Percentiles rank a stretch among this genome's conserved stretches.
Evolutionary conservation across 2,888 invertebrate genomes (phyloP).

Genomic region (Bellardia pandia): DNA sequence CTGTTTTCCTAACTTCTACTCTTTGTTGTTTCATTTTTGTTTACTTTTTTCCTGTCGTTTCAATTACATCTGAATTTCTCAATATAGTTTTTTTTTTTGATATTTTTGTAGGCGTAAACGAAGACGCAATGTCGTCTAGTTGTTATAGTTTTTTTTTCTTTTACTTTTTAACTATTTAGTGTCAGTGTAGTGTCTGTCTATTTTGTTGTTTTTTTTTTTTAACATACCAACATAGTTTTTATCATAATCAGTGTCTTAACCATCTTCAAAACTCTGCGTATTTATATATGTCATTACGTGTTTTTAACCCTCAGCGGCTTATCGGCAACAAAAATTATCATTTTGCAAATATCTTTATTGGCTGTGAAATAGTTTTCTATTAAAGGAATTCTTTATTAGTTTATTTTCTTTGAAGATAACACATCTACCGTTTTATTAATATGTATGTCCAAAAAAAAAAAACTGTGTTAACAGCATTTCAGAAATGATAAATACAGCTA

Average conservation of each 20-base stretch:
- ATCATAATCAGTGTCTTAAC: conserved; percentile 11
- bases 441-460: background rate
- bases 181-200: background rate
- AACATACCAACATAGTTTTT: background rate
- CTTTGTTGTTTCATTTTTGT: background rate
- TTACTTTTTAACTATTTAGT: background rate
- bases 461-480: background rate
- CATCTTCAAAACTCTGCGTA: conserved; percentile 7
- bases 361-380: conserved; percentile 7
- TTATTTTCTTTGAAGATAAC: conserved; percentile 22
- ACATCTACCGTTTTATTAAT: conserved; percentile 33
- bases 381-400: conserved; percentile 2
- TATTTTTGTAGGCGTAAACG: conserved; percentile 67
- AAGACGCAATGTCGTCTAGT: conserved; percentile 65
- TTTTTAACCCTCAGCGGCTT: conserved; percentile 15
- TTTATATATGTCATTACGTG: conserved; percentile 28
- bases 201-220: conserved; percentile 8
- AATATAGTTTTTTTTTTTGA: conserved; percentile 6
- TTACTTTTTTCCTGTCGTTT: conserved; percentile 46
- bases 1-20: conserved; percentile 27
- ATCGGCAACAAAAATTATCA: conserved; percentile 11
- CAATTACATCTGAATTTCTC: conserved; percentile 41
- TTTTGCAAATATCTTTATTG: conserved; percentile 49
- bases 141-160: conserved; percentile 17
- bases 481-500: background rate